phyloP scores from a whole-genome alignment of 2,113 vertebrate species.

The Picathartes gymnocephalus region DNA sequence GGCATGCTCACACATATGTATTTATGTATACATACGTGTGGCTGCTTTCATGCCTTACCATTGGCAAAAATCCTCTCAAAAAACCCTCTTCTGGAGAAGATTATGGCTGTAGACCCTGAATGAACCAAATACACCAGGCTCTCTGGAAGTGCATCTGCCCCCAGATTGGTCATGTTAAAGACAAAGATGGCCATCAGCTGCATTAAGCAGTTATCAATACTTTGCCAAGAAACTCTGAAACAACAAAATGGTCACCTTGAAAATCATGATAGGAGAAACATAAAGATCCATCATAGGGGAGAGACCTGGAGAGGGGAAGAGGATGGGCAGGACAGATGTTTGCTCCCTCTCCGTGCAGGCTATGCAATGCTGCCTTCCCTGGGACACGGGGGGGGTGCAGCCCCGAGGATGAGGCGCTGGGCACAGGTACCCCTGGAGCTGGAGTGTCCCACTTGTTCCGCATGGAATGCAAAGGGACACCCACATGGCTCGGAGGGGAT shows the following conservation, averaged over 20 bases:
- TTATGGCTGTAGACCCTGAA: neutral
- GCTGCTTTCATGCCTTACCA: neutral
- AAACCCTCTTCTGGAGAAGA: neutral
- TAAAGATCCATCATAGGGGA: neutral
- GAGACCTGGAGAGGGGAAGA: neutral
- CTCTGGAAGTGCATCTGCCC: neutral
- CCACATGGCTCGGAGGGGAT: accelerated
- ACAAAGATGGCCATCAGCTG: neutral
- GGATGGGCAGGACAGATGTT: neutral
- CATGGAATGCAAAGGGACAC: neutral
- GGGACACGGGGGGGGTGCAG: too few relatives aligned
- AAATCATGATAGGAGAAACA: neutral
- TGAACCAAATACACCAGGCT: neutral
- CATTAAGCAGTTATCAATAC: neutral
- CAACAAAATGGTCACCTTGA: accelerated
- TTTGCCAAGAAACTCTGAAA: neutral
- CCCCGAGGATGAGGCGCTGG: accelerated
- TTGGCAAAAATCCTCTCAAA: neutral
- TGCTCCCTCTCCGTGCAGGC: neutral
- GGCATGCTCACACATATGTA: neutral
- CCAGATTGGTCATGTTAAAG: accelerated
- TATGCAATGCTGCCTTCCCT: neutral
- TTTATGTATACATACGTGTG: neutral
- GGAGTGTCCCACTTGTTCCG: neutral
- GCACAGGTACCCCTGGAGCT: neutral